A percentile compares a stretch with the other conserved stretches of the same genome.
phyloP scores from a whole-genome alignment of 1,140 invertebrate genomes.

The Apis dorsata region DNA sequence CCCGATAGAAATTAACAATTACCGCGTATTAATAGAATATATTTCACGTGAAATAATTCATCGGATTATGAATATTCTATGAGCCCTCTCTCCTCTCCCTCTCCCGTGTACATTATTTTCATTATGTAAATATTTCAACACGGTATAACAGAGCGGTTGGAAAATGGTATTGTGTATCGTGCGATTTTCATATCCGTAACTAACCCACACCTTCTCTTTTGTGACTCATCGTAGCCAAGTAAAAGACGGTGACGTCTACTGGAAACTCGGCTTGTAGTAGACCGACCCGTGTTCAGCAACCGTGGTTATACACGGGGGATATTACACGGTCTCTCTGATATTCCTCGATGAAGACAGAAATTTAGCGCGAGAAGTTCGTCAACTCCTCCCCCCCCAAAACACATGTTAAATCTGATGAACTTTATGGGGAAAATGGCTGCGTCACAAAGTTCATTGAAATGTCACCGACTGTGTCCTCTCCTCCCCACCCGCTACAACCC shows the following conservation, averaged over 20 bases:
- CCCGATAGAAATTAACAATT: background rate
- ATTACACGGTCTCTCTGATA: conserved; percentile 1
- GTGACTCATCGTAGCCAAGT: background rate
- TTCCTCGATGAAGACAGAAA: conserved; percentile 19
- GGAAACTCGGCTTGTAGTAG: background rate
- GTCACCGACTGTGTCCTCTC: conserved; percentile 60
- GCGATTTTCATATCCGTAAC: background rate
- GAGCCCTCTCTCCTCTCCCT: background rate
- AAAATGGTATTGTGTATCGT: background rate
- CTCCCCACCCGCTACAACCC: conserved; percentile 26
- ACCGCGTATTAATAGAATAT: background rate
- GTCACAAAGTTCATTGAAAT: conserved; percentile 75
- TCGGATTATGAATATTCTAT: background rate
- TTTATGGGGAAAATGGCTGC: conserved; percentile 66
- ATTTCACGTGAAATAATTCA: background rate
- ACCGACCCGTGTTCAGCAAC: background rate
- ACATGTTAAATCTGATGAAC: conserved; percentile 67
- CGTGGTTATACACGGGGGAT: background rate
- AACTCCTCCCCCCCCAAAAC: conserved; percentile 50
- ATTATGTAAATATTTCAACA: background rate
- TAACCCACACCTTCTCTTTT: background rate
- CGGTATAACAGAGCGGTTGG: background rate
- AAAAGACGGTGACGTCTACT: background rate
- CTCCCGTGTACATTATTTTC: background rate
- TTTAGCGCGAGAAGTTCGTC: conserved; percentile 57